A percentile compares a stretch with the other conserved stretches of the same genome.
Evolutionary conservation across 2,888 invertebrate genomes (phyloP).

Genomic region (Lasioglossum malachurum): DNA sequence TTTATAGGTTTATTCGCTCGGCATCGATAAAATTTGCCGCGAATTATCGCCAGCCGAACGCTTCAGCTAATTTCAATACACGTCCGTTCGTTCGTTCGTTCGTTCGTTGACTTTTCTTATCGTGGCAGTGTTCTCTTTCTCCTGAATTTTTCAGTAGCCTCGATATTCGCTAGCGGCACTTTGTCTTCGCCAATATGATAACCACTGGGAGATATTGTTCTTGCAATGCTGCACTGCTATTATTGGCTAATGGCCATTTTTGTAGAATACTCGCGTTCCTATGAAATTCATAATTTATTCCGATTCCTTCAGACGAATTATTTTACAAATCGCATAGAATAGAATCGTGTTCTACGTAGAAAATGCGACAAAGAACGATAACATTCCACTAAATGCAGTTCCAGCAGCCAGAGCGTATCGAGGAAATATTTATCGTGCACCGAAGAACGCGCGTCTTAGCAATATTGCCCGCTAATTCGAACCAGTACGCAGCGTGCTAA

Average conservation of each 20-base stretch:
- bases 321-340: background rate
- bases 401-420: background rate
- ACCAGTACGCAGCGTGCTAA: constrained; percentile 33
- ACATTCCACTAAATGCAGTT: background rate
- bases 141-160: background rate
- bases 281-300: background rate
- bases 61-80: background rate
- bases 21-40: constrained; percentile 73
- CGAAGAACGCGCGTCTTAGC: background rate
- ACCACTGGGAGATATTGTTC: background rate
- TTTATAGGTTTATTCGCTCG: constrained; percentile 72
- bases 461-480: constrained; percentile 38
- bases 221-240: background rate
- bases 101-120: background rate
- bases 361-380: background rate
- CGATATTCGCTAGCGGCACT: background rate
- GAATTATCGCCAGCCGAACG: constrained; percentile 57
- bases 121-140: background rate
- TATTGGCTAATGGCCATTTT: background rate
- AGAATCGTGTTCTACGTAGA: background rate
- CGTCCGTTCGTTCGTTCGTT: background rate
- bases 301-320: background rate
- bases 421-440: background rate
- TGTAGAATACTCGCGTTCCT: background rate
- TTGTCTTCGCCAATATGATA: background rate